Percentiles rank a stretch among this genome's conserved stretches.
These are phyloP conservation scores for Resseliella maxima DNA, from an alignment of 2,888 invertebrate genomes.

Conservation along the genomic window DNA sequence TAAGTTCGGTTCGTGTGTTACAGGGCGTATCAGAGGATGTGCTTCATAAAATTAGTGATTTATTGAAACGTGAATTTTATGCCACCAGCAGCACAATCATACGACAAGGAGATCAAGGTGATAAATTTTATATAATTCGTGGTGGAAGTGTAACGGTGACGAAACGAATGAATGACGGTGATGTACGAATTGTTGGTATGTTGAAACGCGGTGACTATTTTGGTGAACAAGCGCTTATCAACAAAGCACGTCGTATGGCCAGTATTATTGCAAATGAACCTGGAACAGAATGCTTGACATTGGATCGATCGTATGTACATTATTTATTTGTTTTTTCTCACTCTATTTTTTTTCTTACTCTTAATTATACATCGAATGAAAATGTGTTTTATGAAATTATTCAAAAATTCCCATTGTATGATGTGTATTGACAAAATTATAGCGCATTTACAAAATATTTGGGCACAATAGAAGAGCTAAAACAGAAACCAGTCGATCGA, in stretches of 20 bases:
- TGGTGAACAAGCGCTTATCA: conserved; percentile 87
- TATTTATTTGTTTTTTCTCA: neutral
- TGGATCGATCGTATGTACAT: conserved; percentile 80
- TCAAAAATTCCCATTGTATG: too few species aligned
- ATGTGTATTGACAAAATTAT: conserved; percentile 58
- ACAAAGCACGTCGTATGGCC: conserved; percentile 88
- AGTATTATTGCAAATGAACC: conserved; percentile 88
- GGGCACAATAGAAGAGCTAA: conserved; percentile 73
- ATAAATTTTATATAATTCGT: conserved; percentile 91
- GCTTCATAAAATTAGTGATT: conserved; percentile 85
- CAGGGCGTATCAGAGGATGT: conserved; percentile 72
- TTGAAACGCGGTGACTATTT: conserved; percentile 85
- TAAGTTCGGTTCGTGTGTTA: conserved; percentile 83
- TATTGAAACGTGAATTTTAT: conserved; percentile 88
- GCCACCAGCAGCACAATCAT: conserved; percentile 82
- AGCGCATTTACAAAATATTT: conserved; percentile 85
- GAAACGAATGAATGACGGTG: conserved; percentile 72
- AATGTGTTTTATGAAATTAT: conserved; percentile 55
- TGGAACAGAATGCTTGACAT: conserved; percentile 86
- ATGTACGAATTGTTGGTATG: conserved; percentile 76
- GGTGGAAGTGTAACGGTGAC: conserved; percentile 83
- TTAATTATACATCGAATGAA: conserved; percentile 37
- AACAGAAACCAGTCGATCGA: conserved; percentile 62
- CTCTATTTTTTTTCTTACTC: neutral
- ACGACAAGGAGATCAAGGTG: conserved; percentile 86